Percentiles rank a stretch among this genome's conserved stretches.
Evolutionary conservation across 1,140 invertebrate genomes (phyloP).

Genomic region (Trachymyrmex septentrionalis): DNA sequence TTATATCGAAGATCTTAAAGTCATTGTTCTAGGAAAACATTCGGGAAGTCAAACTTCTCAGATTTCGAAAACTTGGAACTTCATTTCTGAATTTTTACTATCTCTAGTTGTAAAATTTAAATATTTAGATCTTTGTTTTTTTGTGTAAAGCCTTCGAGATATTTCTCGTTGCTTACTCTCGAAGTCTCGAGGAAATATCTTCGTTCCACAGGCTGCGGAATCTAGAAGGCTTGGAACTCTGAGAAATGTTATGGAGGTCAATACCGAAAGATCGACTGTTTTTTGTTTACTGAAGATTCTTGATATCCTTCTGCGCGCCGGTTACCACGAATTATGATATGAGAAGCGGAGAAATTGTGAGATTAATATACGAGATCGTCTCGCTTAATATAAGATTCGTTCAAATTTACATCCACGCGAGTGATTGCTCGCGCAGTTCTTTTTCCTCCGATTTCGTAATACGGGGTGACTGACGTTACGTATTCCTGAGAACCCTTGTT

Average conservation of each 20-base stretch:
- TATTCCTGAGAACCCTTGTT: conserved; percentile 5
- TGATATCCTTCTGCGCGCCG: background rate
- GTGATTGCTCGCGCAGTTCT: conserved; percentile 3
- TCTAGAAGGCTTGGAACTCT: background rate
- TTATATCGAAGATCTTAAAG: conserved; percentile 12
- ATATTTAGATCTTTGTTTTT: background rate
- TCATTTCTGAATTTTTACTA: background rate
- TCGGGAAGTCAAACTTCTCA: background rate
- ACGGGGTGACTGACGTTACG: conserved; percentile 13
- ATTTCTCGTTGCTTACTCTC: background rate
- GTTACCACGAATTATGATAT: conserved; percentile 27
- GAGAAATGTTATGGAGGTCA: background rate
- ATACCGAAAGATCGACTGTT: background rate
- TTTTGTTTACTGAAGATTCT: background rate
- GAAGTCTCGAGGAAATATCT: background rate
- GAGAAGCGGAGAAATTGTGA: conserved; percentile 2
- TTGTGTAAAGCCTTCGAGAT: background rate
- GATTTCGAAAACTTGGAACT: background rate
- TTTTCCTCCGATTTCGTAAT: conserved; percentile 26
- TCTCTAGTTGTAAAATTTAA: background rate
- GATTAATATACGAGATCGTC: background rate
- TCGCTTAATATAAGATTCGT: background rate
- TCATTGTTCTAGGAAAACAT: background rate
- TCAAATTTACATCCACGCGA: background rate
- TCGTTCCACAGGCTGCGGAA: background rate